Evolutionary conservation across 2,888 invertebrate species (phyloP).

Genomic region (Meandrusa payeni): DNA sequence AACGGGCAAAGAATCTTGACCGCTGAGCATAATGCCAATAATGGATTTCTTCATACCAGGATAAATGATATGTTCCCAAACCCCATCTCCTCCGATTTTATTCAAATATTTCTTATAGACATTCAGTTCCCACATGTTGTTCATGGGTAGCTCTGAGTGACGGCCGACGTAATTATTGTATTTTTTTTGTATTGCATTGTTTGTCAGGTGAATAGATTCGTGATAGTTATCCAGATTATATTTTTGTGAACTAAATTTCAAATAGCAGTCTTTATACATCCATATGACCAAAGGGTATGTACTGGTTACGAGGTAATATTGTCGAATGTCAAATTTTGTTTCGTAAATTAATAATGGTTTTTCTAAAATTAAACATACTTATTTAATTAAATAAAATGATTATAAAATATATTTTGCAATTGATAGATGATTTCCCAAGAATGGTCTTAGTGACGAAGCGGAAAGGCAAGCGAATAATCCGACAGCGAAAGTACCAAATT

Average conservation of each 20-base stretch:
- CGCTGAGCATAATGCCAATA: constrained; percentile 88
- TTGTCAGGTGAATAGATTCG: constrained; percentile 93
- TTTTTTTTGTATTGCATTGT: constrained; percentile 91
- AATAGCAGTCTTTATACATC: constrained; percentile 92
- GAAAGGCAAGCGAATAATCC: too few relatives aligned
- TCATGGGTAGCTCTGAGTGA: constrained; percentile 83
- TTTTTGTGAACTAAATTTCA: constrained; percentile 92
- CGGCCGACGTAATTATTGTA: constrained; percentile 80
- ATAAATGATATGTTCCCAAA: constrained; percentile 89
- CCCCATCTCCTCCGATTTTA: constrained; percentile 77
- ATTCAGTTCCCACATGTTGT: constrained; percentile 92
- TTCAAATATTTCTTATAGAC: constrained; percentile 84
- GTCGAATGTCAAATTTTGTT: constrained; percentile 95
- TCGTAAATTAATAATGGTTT: constrained; percentile 90
- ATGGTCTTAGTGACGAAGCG: too few relatives aligned
- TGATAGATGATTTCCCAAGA: too few relatives aligned
- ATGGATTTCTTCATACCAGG: constrained; percentile 92
- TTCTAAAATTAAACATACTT: constrained; percentile 82
- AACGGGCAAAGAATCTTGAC: constrained; percentile 86
- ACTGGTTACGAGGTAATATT: constrained; percentile 92
- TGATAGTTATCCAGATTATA: constrained; percentile 89
- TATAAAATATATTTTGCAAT: neutral
- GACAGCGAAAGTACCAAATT: too few relatives aligned
- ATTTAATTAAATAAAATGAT: neutral
- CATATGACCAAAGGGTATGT: constrained; percentile 90